A percentile compares a stretch with the other conserved stretches of the same genome.
These are phyloP conservation scores for Montipora capricornis DNA, from an alignment of 64 coral and sea anemone species.

Conservation along the genomic window DNA sequence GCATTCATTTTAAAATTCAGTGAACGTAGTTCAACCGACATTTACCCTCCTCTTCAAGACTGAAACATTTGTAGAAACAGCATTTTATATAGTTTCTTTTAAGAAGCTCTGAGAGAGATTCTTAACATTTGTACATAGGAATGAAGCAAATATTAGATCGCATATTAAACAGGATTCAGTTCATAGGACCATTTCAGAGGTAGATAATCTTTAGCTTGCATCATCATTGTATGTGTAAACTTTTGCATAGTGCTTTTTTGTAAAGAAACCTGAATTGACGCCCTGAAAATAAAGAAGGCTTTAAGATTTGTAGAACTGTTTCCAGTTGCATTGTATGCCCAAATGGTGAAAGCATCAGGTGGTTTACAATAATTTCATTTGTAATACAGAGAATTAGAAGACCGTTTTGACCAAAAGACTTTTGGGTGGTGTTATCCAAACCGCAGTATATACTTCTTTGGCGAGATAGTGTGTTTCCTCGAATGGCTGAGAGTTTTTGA, in stretches of 20 bases:
- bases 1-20: neutral
- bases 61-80: neutral
- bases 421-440: neutral
- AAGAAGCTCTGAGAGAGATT: conserved; percentile 41
- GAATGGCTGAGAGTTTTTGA: too few species aligned
- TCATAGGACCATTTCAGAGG: neutral
- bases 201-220: too few species aligned
- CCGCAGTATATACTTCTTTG: neutral
- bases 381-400: neutral
- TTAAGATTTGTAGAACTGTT: neutral
- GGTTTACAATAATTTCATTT: neutral
- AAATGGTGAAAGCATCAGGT: neutral
- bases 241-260: conserved; percentile 4
- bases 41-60: too few species aligned
- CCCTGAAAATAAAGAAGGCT: conserved; percentile 35
- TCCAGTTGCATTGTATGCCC: neutral
- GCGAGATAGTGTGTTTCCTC: neutral
- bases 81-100: neutral
- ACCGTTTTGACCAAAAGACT: neutral
- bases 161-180: neutral
- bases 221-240: neutral
- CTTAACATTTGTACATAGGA: conserved; percentile 10
- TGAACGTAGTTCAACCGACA: neutral
- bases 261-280: conserved; percentile 35
- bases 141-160: conserved; percentile 12